These are phyloP conservation scores for Sardina pilchardus DNA, from an alignment of 2,113 vertebrate species.

Conservation along the genomic window DNA sequence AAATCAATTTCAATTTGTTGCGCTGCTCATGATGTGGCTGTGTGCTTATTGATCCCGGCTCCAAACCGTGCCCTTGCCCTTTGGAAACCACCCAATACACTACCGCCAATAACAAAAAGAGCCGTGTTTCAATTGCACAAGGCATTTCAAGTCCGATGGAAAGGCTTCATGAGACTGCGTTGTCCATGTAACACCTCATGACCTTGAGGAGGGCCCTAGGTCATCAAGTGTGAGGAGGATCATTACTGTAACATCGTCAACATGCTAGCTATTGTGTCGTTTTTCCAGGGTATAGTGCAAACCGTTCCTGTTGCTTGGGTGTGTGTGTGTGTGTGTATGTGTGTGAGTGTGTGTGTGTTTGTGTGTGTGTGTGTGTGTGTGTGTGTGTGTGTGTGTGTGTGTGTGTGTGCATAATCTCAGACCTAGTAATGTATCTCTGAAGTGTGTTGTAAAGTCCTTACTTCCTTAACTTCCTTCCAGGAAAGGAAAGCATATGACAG, in stretches of 20 bases:
- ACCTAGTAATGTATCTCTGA: not conserved
- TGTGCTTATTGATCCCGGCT: not conserved
- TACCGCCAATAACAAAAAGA: not conserved
- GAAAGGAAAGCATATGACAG: not conserved
- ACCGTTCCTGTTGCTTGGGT: not conserved
- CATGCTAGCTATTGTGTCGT: not conserved
- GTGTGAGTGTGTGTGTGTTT: too few species aligned
- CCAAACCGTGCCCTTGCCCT: not conserved
- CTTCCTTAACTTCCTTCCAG: not conserved
- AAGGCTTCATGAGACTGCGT: not conserved
- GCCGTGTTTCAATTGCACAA: not conserved
- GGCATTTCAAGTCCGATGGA: not conserved
- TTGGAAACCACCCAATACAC: not conserved
- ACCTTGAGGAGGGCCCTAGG: not conserved
- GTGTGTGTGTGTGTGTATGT: too few species aligned
- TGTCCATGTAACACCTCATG: not conserved
- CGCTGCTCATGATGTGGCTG: constrained; percentile 13
- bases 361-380: too few species aligned
- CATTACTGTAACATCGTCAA: not conserved
- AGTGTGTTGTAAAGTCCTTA: not conserved
- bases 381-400: too few species aligned
- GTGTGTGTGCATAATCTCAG: too few species aligned
- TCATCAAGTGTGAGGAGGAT: not conserved
- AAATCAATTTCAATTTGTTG: constrained; percentile 21
- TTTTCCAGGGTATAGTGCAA: not conserved